phyloP scores from a whole-genome alignment of 2,797 vertebrate genomes.

The Simalia tracyae region DNA sequence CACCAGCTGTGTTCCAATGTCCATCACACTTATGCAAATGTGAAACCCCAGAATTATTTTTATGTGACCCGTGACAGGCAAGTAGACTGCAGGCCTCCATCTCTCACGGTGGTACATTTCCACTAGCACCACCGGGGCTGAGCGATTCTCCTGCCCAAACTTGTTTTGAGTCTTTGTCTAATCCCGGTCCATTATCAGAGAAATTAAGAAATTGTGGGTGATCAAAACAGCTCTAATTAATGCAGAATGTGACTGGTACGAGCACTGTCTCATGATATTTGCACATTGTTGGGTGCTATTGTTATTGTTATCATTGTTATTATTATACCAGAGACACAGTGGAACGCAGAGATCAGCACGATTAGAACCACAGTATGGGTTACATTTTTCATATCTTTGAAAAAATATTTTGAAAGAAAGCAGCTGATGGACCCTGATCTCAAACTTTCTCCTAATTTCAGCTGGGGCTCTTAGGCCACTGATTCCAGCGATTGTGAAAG shows the following conservation, averaged over 20 bases:
- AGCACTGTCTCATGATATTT: not conserved
- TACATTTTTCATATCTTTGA: not conserved
- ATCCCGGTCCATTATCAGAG: not conserved
- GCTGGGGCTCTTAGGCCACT: not conserved
- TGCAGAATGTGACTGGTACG: not conserved
- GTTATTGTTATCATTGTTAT: not conserved
- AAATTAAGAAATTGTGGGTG: not conserved
- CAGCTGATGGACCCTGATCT: not conserved
- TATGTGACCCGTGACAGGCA: not conserved
- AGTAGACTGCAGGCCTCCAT: not conserved
- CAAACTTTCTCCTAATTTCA: not conserved
- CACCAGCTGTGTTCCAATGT: conserved; percentile 26
- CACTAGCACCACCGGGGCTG: not conserved
- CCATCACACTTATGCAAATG: conserved; percentile 35
- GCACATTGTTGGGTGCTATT: not conserved
- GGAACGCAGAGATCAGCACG: not conserved
- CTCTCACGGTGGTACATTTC: conserved; percentile 8
- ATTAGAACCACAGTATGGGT: not conserved
- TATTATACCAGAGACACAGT: not conserved
- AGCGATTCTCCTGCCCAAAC: not conserved
- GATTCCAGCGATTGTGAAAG: not conserved
- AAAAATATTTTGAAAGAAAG: not conserved
- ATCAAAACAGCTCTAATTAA: not conserved
- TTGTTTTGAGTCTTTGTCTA: not conserved
- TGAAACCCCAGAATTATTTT: conserved; percentile 29